Evolutionary conservation across 1,140 invertebrate species (phyloP).

Genomic region (Phthorimaea operculella): DNA sequence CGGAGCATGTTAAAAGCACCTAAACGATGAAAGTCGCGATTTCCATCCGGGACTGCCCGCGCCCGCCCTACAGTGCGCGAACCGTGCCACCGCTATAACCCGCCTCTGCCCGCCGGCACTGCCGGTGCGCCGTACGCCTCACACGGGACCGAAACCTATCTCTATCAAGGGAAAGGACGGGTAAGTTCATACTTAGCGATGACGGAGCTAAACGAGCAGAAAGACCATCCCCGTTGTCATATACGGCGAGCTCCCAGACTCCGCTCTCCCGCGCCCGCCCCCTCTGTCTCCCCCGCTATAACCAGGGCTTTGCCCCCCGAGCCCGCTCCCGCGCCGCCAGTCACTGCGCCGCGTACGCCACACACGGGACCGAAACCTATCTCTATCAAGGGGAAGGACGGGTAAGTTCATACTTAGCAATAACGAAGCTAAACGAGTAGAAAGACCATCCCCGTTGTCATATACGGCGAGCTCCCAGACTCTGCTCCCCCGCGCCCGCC

Average conservation of each 20-base stretch:
- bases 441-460: slow-evolving; percentile 67
- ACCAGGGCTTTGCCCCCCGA: slow-evolving; percentile 6
- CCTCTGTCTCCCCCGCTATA: slow-evolving; percentile 2
- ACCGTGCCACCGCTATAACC: slow-evolving; percentile 7
- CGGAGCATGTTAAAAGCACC: too few relatives aligned
- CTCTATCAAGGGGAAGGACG: slow-evolving; percentile 25
- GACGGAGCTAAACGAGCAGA: slow-evolving; percentile 38
- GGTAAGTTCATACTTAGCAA: too few relatives aligned
- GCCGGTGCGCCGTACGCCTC: too few relatives aligned
- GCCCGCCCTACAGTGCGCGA: slow-evolving; percentile 6
- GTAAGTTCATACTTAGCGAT: too few relatives aligned
- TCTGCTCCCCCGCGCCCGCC: slow-evolving; percentile 5
- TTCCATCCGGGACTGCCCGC: too few relatives aligned
- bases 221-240: slow-evolving; percentile 68
- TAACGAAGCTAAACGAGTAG: slow-evolving; percentile 38
- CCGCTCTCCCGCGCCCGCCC: slow-evolving; percentile 5
- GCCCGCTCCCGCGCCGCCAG: neutral
- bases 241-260: slow-evolving; percentile 52
- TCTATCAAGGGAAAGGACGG: slow-evolving; percentile 27
- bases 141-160: slow-evolving; percentile 14
- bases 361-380: slow-evolving; percentile 14
- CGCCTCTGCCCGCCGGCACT: neutral
- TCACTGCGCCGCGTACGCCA: too few relatives aligned
- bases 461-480: slow-evolving; percentile 58
- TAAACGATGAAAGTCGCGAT: too few relatives aligned